Percentiles rank a stretch among this genome's conserved stretches.
These are phyloP conservation scores for Mythimna pallens DNA, from an alignment of 2,888 invertebrate genomes.

Conservation along the genomic window DNA sequence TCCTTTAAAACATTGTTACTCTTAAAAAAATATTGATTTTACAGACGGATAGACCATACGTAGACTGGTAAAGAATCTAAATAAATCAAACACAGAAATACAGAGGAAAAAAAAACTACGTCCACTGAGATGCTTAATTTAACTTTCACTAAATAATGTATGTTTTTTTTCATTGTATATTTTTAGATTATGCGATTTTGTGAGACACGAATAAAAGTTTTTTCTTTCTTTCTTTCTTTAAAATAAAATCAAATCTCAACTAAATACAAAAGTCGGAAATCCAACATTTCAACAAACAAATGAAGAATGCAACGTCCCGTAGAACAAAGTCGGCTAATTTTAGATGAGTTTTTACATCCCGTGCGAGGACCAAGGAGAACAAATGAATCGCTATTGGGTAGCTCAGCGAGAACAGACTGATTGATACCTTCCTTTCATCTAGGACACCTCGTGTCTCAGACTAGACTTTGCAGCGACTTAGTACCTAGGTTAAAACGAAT, in stretches of 20 bases:
- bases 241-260: not conserved
- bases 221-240: too few species aligned
- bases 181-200: too few species aligned
- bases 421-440: conserved; percentile 64
- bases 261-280: conserved; percentile 4
- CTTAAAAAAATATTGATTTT: too few species aligned
- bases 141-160: not conserved
- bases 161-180: too few species aligned
- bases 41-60: too few species aligned
- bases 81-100: not conserved
- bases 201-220: too few species aligned
- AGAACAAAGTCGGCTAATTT: conserved; percentile 49
- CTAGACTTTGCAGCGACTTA: conserved; percentile 32
- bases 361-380: conserved; percentile 39
- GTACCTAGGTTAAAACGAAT: conserved; percentile 42
- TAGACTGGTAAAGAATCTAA: too few species aligned
- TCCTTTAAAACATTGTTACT: too few species aligned
- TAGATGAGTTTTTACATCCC: conserved; percentile 45
- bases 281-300: conserved; percentile 23
- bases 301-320: conserved; percentile 23
- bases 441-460: conserved; percentile 46
- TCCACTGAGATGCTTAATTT: not conserved
- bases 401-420: conserved; percentile 51
- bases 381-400: conserved; percentile 61
- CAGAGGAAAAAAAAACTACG: not conserved